Evolutionary conservation across 64 coral and sea anemone genomes (phyloP).

Genomic region (Astreopora myriophthalma): DNA sequence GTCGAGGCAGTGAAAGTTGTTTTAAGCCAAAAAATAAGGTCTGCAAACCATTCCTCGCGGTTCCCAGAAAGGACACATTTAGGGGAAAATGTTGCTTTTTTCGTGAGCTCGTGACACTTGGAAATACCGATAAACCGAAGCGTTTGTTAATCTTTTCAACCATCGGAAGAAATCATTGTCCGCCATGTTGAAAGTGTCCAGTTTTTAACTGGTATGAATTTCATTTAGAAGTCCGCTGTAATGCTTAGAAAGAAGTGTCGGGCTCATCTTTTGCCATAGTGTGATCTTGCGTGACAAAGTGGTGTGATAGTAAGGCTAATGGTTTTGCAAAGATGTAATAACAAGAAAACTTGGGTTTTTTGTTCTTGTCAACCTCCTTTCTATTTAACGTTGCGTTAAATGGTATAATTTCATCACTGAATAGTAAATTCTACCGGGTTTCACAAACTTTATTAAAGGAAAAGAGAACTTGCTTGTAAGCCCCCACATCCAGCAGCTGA

Average conservation of each 20-base stretch:
- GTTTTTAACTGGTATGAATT: neutral
- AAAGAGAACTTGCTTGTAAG: neutral
- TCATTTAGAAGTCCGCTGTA: neutral
- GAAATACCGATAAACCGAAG: neutral
- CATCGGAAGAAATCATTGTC: neutral
- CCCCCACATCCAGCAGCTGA: neutral
- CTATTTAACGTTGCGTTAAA: neutral
- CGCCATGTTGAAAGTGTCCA: neutral
- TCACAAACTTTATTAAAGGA: neutral
- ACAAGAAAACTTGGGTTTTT: neutral
- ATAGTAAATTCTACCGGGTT: neutral
- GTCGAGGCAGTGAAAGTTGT: too few relatives aligned
- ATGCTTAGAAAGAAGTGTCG: neutral
- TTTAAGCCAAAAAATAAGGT: too few relatives aligned
- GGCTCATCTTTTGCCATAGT: neutral
- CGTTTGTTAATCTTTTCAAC: neutral
- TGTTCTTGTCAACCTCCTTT: neutral
- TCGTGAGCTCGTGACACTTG: neutral
- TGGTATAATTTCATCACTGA: neutral
- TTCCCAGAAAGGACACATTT: neutral
- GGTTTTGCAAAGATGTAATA: neutral
- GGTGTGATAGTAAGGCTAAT: neutral
- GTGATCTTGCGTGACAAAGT: neutral
- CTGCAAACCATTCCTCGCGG: too few relatives aligned
- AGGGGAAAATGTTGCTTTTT: neutral